Percentiles rank a stretch among this genome's conserved stretches.
phyloP scores from a whole-genome alignment of 2,797 vertebrate species.

The Aulostomus chinensis region DNA sequence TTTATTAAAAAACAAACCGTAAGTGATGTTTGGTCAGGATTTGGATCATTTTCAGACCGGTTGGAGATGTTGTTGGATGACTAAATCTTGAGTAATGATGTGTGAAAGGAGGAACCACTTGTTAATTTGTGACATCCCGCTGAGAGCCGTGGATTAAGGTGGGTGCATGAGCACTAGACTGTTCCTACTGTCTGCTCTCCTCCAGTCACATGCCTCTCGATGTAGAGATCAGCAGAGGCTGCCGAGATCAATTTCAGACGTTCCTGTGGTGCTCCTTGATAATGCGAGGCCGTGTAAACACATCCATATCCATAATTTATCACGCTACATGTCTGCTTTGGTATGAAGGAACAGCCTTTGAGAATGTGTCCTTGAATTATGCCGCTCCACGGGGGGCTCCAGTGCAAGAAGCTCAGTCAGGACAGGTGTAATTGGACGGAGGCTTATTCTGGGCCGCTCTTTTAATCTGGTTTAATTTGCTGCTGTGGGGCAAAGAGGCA shows the following conservation, averaged over 20 bases:
- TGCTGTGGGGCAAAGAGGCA: conserved; percentile 15
- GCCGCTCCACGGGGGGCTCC: neutral
- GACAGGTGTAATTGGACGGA: conserved; percentile 45
- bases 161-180: too few species aligned
- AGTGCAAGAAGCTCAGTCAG: conserved; percentile 12
- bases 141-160: conserved; percentile 27
- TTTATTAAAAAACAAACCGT: too few species aligned
- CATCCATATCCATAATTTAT: neutral
- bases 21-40: too few species aligned
- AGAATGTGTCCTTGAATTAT: conserved; percentile 26
- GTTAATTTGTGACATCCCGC: conserved; percentile 18
- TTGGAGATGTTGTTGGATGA: too few species aligned
- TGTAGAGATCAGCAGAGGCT: conserved; percentile 6
- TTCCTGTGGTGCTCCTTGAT: neutral
- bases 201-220: conserved; percentile 6
- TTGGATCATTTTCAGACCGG: too few species aligned
- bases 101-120: neutral
- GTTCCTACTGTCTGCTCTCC: too few species aligned
- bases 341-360: neutral
- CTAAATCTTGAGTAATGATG: too few species aligned
- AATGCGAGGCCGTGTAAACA: neutral
- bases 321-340: neutral
- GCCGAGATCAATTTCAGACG: conserved; percentile 9
- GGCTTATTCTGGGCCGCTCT: conserved; percentile 25
- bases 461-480: conserved; percentile 45